Base-by-base conservation (phyloP, 2,888 invertebrate genomes). In the Aporophyla lueneburgensis region DNA sequence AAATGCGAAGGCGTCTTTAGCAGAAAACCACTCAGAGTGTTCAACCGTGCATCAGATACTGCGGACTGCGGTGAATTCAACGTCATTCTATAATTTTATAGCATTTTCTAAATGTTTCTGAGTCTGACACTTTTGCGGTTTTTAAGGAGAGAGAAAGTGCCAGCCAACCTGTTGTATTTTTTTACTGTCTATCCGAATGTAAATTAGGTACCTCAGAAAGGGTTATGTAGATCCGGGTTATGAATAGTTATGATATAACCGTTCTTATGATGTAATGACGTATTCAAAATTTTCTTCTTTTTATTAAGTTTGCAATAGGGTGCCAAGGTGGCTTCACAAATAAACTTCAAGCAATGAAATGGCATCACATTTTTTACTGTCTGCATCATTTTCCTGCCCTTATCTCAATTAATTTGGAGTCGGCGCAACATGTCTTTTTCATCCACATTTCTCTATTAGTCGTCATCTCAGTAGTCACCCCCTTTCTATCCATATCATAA, bases 91-190 rank as follows among this genome's bases (percentile, higher is more conserved):
- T 59, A 56, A 68, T 61, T 70, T 74, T 40, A 79, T 75, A 83
- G 75, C 33, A 82, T 66, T 81, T 70, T 81, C 69, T 65, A 19
- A 65, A 61, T 67, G 33, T 19, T 59, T 43, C 54, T 9, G 9
- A 72, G 27, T 46, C 43, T 75, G 80, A 61, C 46, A 75, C 14
- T 56, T 79, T 65, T 68, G 84, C 56, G 75, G 80, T 82, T 81
- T 63, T 24, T 9, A 21, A 6, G 53, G n/a, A 19, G 5, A 76
- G 58, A 24, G 59, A 68, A 80, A 84, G 51, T 75, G 51, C 63
- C 2, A 53, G 21, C 14, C 16, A 53, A 27, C 12, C 19, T n/a
- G 16, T n/a, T 27, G 27, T 27, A 33, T 56, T 27, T 54, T 62
- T 62, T n/a, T 21, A 56, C 46, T 54, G 59, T n/a, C 33, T 61